Conservation (phyloP, 2,888 invertebrate genomes). For the Balanococcus diminutus region DNA sequence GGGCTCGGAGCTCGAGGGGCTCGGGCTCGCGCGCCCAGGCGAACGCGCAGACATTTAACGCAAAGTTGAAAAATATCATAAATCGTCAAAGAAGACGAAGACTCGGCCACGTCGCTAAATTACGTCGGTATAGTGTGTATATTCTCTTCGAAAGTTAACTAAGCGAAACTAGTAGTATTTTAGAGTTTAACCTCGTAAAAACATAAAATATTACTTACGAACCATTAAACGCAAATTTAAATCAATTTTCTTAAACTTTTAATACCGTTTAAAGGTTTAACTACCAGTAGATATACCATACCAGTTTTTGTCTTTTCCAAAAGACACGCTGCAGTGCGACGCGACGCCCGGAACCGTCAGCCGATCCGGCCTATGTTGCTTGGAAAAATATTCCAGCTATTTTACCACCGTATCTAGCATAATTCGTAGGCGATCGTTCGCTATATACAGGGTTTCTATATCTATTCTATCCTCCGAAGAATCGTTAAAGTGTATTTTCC, state of each 20-base stretch:
- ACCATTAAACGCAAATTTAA: slow-evolving; percentile 49
- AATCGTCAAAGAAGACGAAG: neutral
- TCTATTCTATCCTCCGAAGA: neutral
- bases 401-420: neutral
- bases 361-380: neutral
- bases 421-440: neutral
- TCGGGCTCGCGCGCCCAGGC: too few relatives aligned
- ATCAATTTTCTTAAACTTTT: slow-evolving; percentile 45
- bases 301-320: slow-evolving; percentile 33
- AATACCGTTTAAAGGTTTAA: slow-evolving; percentile 24
- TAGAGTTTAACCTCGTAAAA: slow-evolving; percentile 20
- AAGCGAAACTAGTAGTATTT: slow-evolving; percentile 22
- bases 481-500: neutral
- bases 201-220: slow-evolving; percentile 42
- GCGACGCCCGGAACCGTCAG: neutral
- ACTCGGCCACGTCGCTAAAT: neutral
- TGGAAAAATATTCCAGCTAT: neutral
- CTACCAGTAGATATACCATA: too few relatives aligned
- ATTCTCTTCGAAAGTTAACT: neutral
- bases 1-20: neutral
- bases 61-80: slow-evolving; percentile 12
- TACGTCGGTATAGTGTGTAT: neutral
- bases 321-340: neutral
- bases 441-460: neutral
- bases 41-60: neutral